phyloP scores from a whole-genome alignment of 2,113 vertebrate species.

The Smithornis capensis region DNA sequence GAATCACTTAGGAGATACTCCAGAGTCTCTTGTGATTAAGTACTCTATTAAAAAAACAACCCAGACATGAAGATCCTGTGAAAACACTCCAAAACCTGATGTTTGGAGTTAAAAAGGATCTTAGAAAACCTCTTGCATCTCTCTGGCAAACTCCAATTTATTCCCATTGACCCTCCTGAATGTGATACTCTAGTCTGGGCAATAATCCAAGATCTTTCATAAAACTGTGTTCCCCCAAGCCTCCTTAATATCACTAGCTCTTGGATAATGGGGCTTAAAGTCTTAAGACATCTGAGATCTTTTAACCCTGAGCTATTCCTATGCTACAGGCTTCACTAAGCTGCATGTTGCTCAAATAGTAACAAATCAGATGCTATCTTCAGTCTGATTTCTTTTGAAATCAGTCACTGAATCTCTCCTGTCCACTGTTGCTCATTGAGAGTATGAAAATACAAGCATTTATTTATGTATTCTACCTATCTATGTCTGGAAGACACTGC shows the following conservation, averaged over 20 bases:
- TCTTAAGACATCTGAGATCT: background rate
- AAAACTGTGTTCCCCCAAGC: background rate
- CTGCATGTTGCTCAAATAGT: background rate
- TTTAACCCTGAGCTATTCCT: background rate
- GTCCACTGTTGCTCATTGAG: background rate
- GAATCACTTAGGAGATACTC: background rate
- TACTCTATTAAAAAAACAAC: constrained; percentile 29
- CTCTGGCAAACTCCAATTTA: constrained; percentile 6
- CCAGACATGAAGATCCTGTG: background rate
- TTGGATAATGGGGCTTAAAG: background rate
- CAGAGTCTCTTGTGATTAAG: constrained; percentile 1
- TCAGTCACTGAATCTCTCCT: background rate
- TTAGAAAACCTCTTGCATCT: constrained; percentile 13
- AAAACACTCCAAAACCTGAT: background rate
- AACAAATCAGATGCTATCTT: background rate
- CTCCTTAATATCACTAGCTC: background rate
- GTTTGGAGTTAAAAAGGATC: background rate
- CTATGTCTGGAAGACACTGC: background rate
- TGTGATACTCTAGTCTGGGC: background rate
- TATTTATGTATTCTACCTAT: background rate
- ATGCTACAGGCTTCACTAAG: background rate
- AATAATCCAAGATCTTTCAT: background rate
- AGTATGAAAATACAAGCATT: background rate
- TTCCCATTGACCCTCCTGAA: background rate
- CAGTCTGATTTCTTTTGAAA: background rate